A percentile compares a stretch with the other conserved stretches of the same genome.
phyloP scores from a whole-genome alignment of 1,140 invertebrate genomes.

The Calliphora vicina region DNA sequence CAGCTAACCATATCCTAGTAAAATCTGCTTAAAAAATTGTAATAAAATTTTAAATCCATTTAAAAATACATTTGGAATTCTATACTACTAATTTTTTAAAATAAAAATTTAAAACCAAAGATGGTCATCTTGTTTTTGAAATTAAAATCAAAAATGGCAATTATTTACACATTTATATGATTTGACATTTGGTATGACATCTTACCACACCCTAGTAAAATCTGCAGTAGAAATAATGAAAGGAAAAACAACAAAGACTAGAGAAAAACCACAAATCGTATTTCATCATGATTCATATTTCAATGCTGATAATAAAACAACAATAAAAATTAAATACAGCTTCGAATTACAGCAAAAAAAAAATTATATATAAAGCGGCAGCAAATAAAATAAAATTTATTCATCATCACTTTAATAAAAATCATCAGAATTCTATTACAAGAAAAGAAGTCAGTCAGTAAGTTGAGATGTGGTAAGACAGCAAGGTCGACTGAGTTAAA shows the following conservation, averaged over 20 bases:
- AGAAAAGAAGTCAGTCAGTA: neutral
- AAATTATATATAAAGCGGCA: neutral
- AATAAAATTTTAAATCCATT: neutral
- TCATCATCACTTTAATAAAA: neutral
- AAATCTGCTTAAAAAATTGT: neutral
- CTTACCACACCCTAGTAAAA: conserved; percentile 12
- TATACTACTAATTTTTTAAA: too few relatives aligned
- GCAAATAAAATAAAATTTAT: neutral
- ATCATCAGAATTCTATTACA: conserved; percentile 34
- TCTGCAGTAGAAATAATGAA: neutral
- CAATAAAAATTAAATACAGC: conserved; percentile 17
- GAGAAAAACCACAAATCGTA: conserved; percentile 15
- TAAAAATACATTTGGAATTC: too few relatives aligned
- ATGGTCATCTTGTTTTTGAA: conserved; percentile 1
- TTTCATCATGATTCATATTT: conserved; percentile 38
- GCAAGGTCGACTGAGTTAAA: neutral
- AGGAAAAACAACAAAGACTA: neutral
- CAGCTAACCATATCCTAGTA: neutral
- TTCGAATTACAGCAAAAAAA: neutral
- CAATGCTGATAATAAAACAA: neutral
- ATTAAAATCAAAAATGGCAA: neutral
- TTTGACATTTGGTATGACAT: conserved; percentile 18
- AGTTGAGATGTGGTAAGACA: neutral
- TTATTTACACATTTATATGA: conserved; percentile 12
- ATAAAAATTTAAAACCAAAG: neutral